Evolutionary conservation across 2,888 invertebrate genomes (phyloP), one percentile per base, ranked within the genome.

Genomic region (Epinotia ramella): DNA sequence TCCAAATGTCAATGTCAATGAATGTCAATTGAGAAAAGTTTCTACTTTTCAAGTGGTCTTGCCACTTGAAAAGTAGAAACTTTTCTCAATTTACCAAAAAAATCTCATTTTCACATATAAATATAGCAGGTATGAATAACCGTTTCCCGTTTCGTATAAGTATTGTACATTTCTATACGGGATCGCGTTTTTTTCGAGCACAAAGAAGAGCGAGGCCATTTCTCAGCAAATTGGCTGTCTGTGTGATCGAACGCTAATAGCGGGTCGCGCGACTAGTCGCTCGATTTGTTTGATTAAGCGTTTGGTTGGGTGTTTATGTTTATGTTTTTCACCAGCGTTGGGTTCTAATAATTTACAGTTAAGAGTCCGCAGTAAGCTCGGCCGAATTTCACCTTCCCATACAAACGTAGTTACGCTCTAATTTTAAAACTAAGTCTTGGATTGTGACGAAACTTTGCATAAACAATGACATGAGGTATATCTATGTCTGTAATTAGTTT

Each of bases 191-290:
- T 73, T 68, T 74, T 74, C 68, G 11, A 33, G 46, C 72, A 76
- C 76, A 76, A 76, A 76, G 76, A 65, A 76, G 67, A 67, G 62
- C 59, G 33, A 18, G 24, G 46, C 76, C 66, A 76, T 76, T 76
- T 72, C 76, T 76, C 76, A 67, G 71, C 76, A 76, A 76, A 76
- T 76, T 76, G 76, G 76, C 72, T 76, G 76, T 76, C 76, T 72
- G 33, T 76, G 66, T 76, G 76, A 76, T 76, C 76, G 76, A 76
- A 57, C 71, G 72, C 67, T 76, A 76, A 76, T 76, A 67, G 76
- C 62, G 44, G 9, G 53, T 57, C 12, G 66, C 28, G 3, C 13
- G 67, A 46, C 24, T 18, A 49, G 62, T 56, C 9, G 44, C 28
- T 5, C 53, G 53, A 49, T 63, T 63, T 20, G 63, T 76, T 76